Conservation (phyloP, 2,888 invertebrate species). For the Pecten maximus region DNA sequence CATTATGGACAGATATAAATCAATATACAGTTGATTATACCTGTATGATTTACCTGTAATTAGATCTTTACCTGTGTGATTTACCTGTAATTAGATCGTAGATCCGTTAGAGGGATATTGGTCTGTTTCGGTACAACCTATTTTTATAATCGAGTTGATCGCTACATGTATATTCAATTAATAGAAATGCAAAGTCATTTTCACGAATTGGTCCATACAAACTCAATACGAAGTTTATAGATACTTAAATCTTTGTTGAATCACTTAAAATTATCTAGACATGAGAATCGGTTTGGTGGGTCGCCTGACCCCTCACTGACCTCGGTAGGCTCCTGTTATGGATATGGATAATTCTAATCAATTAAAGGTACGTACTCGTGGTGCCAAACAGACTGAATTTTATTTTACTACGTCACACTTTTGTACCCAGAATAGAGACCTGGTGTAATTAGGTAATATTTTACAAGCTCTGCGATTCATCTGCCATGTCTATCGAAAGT, state of each 20-base stretch:
- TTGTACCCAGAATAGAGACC: no score
- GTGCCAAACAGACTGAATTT: no score
- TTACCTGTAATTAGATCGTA: neutral
- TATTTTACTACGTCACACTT: no score
- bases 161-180: neutral
- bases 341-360: neutral
- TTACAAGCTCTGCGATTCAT: no score
- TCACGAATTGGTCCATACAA: neutral
- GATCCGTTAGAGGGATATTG: neutral
- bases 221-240: neutral
- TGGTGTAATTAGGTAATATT: no score
- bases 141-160: neutral
- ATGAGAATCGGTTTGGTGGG: neutral
- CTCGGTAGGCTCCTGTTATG: neutral
- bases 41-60: neutral
- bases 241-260: neutral
- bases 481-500: no score
- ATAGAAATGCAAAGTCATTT: neutral
- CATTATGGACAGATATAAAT: neutral
- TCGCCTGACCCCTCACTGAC: neutral
- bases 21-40: neutral
- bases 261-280: neutral
- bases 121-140: neutral
- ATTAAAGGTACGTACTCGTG: neutral
- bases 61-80: neutral